Conservation (phyloP, 2,888 invertebrate species). For the Spodoptera exigua region DNA sequence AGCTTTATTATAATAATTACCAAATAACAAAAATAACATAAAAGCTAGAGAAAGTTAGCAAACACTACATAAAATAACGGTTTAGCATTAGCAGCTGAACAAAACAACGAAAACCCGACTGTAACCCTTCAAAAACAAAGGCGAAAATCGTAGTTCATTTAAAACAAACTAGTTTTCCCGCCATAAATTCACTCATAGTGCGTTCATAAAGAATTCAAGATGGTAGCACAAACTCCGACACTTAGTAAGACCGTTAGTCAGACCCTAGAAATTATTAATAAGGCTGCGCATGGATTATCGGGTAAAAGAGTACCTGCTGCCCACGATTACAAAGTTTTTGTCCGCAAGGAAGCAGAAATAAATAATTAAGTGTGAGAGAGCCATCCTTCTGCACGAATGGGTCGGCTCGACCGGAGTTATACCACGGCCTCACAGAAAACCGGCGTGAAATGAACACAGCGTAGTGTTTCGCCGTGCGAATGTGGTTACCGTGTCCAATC, state of each 20-base stretch:
- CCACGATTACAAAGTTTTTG: too few species aligned
- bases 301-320: too few species aligned
- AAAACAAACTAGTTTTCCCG: conserved; percentile 5
- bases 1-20: not conserved
- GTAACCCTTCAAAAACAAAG: not conserved
- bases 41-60: conserved; percentile 22
- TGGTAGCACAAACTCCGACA: conserved; percentile 16
- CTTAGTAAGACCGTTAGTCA: conserved; percentile 39
- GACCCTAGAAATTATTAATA: conserved; percentile 46
- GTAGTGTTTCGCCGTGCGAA: too few species aligned
- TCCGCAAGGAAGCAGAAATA: too few species aligned
- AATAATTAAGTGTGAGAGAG: too few species aligned
- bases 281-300: conserved; percentile 1
- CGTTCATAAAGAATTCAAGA: conserved; percentile 37
- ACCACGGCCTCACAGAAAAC: too few species aligned
- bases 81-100: not conserved
- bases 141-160: not conserved
- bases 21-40: conserved; percentile 4
- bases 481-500: too few species aligned
- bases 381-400: too few species aligned
- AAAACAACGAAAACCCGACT: not conserved
- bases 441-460: too few species aligned
- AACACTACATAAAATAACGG: conserved; percentile 17
- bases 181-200: conserved; percentile 33
- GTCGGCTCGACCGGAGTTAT: too few species aligned